Base-by-base conservation (phyloP, 2,113 vertebrate species). In the Montifringilla adamsi region DNA sequence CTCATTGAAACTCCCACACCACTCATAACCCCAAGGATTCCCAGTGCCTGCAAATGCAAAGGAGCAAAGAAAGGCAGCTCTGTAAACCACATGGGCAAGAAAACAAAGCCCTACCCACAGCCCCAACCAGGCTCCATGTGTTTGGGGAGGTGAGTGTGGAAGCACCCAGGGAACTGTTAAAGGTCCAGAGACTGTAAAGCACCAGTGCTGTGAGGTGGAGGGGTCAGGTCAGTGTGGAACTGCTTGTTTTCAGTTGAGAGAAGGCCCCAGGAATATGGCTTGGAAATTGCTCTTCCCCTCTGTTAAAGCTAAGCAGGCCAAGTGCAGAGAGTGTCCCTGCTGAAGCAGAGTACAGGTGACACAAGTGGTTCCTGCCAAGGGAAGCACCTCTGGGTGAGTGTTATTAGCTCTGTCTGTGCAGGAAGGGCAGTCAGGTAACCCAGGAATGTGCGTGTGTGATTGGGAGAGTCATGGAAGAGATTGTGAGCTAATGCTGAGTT, bases 291-390 rank as follows among this genome's bases (percentile, higher is more conserved):
- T 87, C 66, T 91, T 24, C 15, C 5, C 7, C 39, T 87, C 60
- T 15, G 6, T 62, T 92, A 91, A 35, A 84, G 56, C 41, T 81
- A 70, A 86, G 90, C 93, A 94, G 92, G 64, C 83, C 93, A 91
- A 94, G 76, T 64, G 83, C 91, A 70, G 80, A 70, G 80, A 58
- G 52, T 50, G 41, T 82, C 64, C 64, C 37, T 64, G 3, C 77
- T 93, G 70, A 87, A 63, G 64, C 74, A 22, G 19, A 80, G 56
- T 50, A 84, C 9, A 13, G 50, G 93, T 72, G 85, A 83, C 75
- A 81, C 33, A 31, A 91, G 89, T 0, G 1, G 16, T 17, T 92
- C 47, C 39, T 82, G 39, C 47, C 66, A 39, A 63, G 23, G 41
- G 33, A 73, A 35, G 20, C 0, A 0, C 28, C 52, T 86, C 62